Evolutionary conservation across 1,140 invertebrate genomes (phyloP).

Genomic region (Trichonephila inaurata): DNA sequence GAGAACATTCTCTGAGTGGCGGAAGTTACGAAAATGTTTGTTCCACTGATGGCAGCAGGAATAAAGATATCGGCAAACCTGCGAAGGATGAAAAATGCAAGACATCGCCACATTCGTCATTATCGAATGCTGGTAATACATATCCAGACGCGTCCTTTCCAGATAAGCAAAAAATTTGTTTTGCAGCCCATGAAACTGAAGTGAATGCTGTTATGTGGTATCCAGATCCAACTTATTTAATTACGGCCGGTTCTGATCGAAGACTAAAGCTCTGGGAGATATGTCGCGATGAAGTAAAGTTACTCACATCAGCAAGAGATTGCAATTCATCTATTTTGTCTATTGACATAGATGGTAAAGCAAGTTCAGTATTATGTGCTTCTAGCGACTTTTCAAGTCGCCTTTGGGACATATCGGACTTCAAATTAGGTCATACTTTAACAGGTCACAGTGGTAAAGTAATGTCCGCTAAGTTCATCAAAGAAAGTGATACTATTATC

Average conservation of each 20-base stretch:
- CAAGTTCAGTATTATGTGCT: conserved; percentile 88
- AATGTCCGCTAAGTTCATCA: conserved; percentile 95
- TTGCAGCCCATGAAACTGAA: conserved; percentile 67
- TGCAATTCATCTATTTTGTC: conserved; percentile 68
- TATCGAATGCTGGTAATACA: background rate
- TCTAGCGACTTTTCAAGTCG: conserved; percentile 97
- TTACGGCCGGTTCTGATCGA: conserved; percentile 56
- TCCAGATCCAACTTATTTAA: background rate
- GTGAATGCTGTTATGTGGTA: conserved; percentile 63
- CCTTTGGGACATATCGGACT: conserved; percentile 95
- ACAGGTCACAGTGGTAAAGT: conserved; percentile 98
- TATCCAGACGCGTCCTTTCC: background rate
- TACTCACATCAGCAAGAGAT: conserved; percentile 27
- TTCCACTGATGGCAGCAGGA: background rate
- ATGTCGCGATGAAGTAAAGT: background rate
- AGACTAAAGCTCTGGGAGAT: conserved; percentile 63
- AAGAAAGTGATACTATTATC: conserved; percentile 90
- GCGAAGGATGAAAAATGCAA: background rate
- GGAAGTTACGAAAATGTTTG: conserved; percentile 2
- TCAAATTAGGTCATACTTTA: conserved; percentile 95
- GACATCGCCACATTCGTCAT: background rate
- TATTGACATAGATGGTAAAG: conserved; percentile 41
- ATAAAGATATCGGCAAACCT: background rate
- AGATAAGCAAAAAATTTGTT: conserved; percentile 14
- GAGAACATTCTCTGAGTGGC: background rate